These are phyloP conservation scores for Hiodon alosoides DNA, from an alignment of 2,113 vertebrate genomes.

Conservation along the genomic window DNA sequence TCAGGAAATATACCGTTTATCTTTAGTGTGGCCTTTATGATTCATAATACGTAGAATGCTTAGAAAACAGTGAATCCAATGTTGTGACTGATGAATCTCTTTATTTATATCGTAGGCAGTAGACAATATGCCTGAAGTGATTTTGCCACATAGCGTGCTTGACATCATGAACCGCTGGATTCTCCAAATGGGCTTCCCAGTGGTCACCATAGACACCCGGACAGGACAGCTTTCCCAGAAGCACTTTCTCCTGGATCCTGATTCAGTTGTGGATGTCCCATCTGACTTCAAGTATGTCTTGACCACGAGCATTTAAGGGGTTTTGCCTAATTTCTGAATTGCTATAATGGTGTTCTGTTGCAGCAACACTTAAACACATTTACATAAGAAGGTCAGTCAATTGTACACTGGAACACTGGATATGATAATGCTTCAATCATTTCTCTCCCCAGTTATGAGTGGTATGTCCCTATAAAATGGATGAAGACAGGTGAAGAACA, in stretches of 20 bases:
- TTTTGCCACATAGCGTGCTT: constrained; percentile 26
- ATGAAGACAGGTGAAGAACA: rapidly evolving
- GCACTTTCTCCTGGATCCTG: constrained; percentile 76
- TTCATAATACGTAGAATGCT: no score
- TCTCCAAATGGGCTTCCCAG: constrained; percentile 88
- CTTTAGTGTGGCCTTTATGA: no score
- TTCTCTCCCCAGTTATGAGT: constrained; percentile 68
- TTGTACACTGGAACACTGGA: not conserved
- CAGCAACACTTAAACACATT: not conserved
- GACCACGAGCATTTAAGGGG: no score
- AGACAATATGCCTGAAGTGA: rapidly evolving
- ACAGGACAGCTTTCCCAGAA: constrained; percentile 54
- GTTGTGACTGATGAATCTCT: not conserved
- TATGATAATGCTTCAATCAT: not conserved
- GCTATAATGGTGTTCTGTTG: not conserved
- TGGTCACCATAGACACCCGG: constrained; percentile 67
- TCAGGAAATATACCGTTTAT: no score
- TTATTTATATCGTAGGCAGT: constrained; percentile 47
- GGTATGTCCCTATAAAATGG: constrained; percentile 75
- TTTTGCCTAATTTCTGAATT: not conserved
- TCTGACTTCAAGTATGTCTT: constrained; percentile 67
- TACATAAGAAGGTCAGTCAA: not conserved
- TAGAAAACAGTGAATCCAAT: not conserved
- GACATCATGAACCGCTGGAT: constrained; percentile 86
- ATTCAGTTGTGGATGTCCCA: constrained; percentile 45